Percentiles rank a stretch among this genome's conserved stretches.
Evolutionary conservation across 2,797 vertebrate genomes (phyloP).

Genomic region (Helarctos malayanus): DNA sequence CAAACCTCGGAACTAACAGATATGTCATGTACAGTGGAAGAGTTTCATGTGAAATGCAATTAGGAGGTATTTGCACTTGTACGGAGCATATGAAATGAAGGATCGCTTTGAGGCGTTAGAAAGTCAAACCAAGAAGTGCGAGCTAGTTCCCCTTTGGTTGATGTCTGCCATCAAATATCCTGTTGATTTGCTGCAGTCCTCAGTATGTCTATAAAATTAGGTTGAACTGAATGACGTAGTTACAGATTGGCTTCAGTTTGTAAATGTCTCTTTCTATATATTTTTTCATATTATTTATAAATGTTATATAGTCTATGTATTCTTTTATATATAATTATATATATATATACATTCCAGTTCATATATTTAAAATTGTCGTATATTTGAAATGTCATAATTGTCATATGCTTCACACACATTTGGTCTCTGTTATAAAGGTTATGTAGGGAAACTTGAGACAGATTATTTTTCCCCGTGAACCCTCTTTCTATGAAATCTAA

Average conservation of each 20-base stretch:
- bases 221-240: neutral
- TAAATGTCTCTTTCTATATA: constrained; percentile 11
- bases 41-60: neutral
- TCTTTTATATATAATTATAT: neutral
- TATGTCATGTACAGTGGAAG: neutral
- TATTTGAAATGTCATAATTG: neutral
- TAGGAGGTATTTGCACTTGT: neutral
- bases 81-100: neutral
- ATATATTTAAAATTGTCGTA: neutral
- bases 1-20: neutral
- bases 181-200: neutral
- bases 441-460: neutral
- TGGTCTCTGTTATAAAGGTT: neutral
- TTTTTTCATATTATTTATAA: neutral
- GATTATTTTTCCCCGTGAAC: neutral
- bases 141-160: neutral
- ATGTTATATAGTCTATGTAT: neutral
- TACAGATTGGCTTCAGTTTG: neutral
- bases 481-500: neutral
- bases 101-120: neutral
- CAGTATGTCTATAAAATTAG: constrained; percentile 34
- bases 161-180: neutral
- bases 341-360: neutral
- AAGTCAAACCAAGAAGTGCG: neutral
- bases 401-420: neutral